Conservation (phyloP, 2,797 vertebrate species). For the Pseudopleuronectes americanus region DNA sequence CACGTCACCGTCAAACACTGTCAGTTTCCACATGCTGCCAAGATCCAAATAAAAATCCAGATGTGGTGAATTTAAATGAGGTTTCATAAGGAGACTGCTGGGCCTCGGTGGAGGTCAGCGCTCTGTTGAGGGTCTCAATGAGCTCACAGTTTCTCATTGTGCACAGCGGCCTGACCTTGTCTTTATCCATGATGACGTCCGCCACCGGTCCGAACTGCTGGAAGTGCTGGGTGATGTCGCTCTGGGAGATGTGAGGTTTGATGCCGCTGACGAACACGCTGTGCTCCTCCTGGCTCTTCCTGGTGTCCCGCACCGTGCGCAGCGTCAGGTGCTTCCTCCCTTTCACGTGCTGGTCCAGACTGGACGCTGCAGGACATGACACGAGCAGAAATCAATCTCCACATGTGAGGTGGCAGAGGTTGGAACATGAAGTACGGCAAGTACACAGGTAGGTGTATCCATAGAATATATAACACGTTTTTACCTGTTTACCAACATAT, state of each 20-base stretch:
- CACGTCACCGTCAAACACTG: not conserved
- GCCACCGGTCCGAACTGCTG: slow-evolving; percentile 84
- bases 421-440: too few species aligned
- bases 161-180: slow-evolving; percentile 82
- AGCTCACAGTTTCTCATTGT: not conserved
- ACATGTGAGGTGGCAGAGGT: too few species aligned
- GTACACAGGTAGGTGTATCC: too few species aligned
- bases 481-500: too few species aligned
- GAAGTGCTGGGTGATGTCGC: slow-evolving; percentile 85
- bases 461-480: too few species aligned
- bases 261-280: slow-evolving; percentile 94
- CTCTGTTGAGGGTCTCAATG: not conserved
- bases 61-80: too few species aligned
- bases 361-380: slow-evolving; percentile 77
- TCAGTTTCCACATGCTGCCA: not conserved
- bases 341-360: slow-evolving; percentile 86
- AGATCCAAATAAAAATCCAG: too few species aligned
- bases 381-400: not conserved
- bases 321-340: slow-evolving; percentile 89
- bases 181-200: slow-evolving; percentile 93
- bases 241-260: slow-evolving; percentile 79
- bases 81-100: too few species aligned
- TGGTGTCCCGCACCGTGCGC: slow-evolving; percentile 78
- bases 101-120: too few species aligned
- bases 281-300: slow-evolving; percentile 86